A percentile compares a stretch with the other conserved stretches of the same genome.
phyloP scores from a whole-genome alignment of 2,113 vertebrate species.

The Bos javanicus region DNA sequence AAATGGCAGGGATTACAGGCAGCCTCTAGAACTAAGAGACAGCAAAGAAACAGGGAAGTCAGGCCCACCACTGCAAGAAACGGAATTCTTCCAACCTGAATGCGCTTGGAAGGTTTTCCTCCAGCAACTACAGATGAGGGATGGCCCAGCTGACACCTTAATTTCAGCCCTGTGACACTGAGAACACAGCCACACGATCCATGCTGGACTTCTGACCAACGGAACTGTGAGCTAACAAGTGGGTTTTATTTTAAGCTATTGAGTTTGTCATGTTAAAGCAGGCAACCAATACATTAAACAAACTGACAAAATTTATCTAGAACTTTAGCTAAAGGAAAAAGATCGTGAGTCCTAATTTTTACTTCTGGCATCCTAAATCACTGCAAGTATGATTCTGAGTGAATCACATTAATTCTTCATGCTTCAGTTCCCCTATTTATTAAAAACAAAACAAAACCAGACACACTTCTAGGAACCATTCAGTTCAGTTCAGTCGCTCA shows the following conservation, averaged over 20 bases:
- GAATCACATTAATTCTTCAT: constrained; percentile 3
- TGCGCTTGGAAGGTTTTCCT: background rate
- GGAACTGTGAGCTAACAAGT: background rate
- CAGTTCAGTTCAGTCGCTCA: background rate
- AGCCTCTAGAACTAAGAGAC: background rate
- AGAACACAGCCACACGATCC: background rate
- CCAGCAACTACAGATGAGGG: background rate
- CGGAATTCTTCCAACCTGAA: background rate
- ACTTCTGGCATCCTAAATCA: constrained; percentile 6
- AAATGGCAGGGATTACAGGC: background rate
- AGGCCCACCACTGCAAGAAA: background rate
- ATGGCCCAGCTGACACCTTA: background rate
- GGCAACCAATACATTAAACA: background rate
- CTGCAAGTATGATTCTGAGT: background rate
- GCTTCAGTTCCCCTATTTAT: background rate
- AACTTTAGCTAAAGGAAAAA: constrained; percentile 27
- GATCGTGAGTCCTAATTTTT: background rate
- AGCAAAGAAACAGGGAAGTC: background rate
- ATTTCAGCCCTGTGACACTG: background rate
- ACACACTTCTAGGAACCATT: background rate
- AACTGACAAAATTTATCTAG: constrained; percentile 18
- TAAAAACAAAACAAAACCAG: constrained; percentile 19
- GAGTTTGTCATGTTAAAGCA: background rate
- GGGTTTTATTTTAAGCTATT: constrained; percentile 8
- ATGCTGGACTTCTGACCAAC: background rate